phyloP scores from a whole-genome alignment of 2,113 vertebrate genomes.

The Caranx melampygus region DNA sequence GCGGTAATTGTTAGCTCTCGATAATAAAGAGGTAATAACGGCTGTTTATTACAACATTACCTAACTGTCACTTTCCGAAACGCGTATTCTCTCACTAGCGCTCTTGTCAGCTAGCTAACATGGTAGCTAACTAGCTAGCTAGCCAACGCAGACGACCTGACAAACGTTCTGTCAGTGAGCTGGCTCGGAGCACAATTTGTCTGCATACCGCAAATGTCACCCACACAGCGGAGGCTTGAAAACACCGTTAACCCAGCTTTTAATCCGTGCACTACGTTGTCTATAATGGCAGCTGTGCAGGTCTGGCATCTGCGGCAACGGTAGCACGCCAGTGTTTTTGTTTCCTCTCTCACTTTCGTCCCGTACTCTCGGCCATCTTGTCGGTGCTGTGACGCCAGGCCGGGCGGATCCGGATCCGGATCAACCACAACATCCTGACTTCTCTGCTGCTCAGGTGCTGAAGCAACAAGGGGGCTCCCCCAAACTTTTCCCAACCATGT shows the following conservation, averaged over 20 bases:
- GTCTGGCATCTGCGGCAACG: constrained; percentile 32
- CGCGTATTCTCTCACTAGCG: constrained; percentile 42
- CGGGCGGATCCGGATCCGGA: constrained; percentile 72
- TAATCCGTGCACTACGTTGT: neutral
- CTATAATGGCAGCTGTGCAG: constrained; percentile 5
- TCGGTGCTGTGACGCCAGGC: constrained; percentile 75
- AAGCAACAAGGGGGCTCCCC: neutral
- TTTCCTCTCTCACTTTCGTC: constrained; percentile 83
- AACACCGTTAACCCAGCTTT: neutral
- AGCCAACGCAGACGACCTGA: constrained; percentile 55
- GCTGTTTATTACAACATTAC: neutral
- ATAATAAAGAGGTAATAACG: neutral
- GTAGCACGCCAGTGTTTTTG: constrained; percentile 70
- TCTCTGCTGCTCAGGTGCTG: constrained; percentile 18
- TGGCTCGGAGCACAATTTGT: constrained; percentile 29
- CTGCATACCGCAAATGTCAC: constrained; percentile 55
- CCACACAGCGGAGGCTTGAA: neutral
- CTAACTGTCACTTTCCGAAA: constrained; percentile 52
- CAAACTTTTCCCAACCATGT: neutral
- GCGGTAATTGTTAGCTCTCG: too few relatives aligned
- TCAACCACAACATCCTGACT: constrained; percentile 57
- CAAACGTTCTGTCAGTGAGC: constrained; percentile 57
- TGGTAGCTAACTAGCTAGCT: constrained; percentile 69
- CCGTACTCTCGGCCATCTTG: constrained; percentile 85
- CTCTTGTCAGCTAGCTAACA: constrained; percentile 74